phyloP scores from a whole-genome alignment of 2,888 invertebrate genomes.

The Tipula lateralis region DNA sequence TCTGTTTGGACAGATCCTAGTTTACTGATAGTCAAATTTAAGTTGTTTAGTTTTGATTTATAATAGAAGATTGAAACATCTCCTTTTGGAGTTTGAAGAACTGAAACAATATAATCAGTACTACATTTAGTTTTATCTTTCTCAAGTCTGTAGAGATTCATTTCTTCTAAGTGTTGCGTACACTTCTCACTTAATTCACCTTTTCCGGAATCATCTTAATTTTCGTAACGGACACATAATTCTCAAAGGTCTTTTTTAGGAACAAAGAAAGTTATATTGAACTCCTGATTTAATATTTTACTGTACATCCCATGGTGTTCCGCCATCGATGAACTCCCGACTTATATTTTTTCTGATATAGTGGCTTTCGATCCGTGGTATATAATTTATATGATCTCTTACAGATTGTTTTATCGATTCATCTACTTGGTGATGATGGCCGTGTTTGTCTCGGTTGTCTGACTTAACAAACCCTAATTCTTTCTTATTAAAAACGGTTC shows the following conservation, averaged over 20 bases:
- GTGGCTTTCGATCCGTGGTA: not conserved
- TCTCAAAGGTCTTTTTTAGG: not conserved
- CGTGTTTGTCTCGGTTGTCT: not conserved
- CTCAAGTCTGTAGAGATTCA: not conserved
- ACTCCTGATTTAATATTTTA: not conserved
- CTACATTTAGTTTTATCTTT: not conserved
- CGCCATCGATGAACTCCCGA: not conserved
- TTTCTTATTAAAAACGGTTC: not conserved
- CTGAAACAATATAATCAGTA: slow-evolving; percentile 40
- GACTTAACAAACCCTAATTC: not conserved
- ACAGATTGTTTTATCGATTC: not conserved
- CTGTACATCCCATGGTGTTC: not conserved
- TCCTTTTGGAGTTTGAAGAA: slow-evolving; percentile 62
- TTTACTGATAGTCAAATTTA: slow-evolving; percentile 30
- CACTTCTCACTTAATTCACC: not conserved
- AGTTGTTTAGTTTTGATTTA: slow-evolving; percentile 30
- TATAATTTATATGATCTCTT: not conserved
- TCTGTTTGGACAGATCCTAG: slow-evolving; percentile 31
- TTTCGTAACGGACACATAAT: not conserved
- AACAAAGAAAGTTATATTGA: not conserved
- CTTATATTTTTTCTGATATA: not conserved
- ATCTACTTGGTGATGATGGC: not conserved
- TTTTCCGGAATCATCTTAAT: not conserved
- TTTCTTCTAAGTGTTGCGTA: not conserved
- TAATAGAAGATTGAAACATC: slow-evolving; percentile 42